Base-by-base conservation (phyloP, 2,113 vertebrate species). In the Mobula hypostoma region DNA sequence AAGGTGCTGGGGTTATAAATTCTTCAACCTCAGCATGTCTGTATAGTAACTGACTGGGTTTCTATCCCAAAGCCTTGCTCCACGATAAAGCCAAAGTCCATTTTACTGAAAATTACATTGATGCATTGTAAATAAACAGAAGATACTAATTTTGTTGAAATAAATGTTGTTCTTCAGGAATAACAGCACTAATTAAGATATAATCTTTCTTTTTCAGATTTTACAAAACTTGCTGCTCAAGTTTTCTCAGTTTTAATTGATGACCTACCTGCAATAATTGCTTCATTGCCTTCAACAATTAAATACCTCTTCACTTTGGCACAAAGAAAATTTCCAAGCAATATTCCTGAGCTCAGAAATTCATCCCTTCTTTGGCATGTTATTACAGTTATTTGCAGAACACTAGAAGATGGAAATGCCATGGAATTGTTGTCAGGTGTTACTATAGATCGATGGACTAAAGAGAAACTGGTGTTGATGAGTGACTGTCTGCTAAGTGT, bases 171-270 rank as follows among this genome's bases (percentile, higher is more conserved):
- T 17, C 83, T 63, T 11, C n/a, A 92, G 21, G 68, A 72, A 2
- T 72, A 74, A 40, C 29, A 40, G 15, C 21, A 40, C 68, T 48
- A 93, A 80, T 80, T 61, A 94, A 36, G 63, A 70, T 94, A 12
- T 83, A 24, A 72, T 95, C 48, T 48, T 95, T 95, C 85, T n/a
- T 95, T 95, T 96, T 95, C 95, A 99, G 98, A 97, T 95, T 96
- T 96, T 95, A 96, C 96, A 94, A 97, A 95, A 92, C 96, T 98
- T 95, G 96, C 97, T 95, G 96, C 98, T 96, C 98, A 98, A 96
- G 98, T 97, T 94, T 95, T 99, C 92, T 98, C 98, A 96, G 98
- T 98, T 97, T 96, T 99, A 96, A 98, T 99, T 97, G 97, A 97
- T 96, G 98, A 98, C 96, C 97, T 99, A 96, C 98, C 98, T 95